These are phyloP conservation scores for Parazoanthus atlanticus DNA, from an alignment of 92 coral and sea anemone species.

Conservation along the genomic window DNA sequence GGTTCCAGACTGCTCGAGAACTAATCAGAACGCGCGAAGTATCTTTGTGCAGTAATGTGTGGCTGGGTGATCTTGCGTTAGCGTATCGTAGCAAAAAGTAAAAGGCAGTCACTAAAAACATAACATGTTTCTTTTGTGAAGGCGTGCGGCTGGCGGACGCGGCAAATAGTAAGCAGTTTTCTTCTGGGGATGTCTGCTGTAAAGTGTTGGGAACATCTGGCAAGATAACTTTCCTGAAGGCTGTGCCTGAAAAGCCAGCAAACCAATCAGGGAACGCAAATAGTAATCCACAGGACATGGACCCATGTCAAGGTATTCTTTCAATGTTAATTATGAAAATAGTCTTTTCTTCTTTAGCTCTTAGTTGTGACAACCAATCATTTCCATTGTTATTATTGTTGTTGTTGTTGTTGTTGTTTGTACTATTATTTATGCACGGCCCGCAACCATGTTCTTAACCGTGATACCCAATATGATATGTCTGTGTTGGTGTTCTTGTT, in stretches of 20 bases:
- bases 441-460: not conserved
- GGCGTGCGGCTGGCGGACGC: conserved; percentile 1
- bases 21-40: no score
- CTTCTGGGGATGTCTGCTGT: not conserved
- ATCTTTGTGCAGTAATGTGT: no score
- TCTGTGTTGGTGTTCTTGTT: no score
- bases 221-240: not conserved
- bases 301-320: not conserved
- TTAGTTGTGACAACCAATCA: not conserved
- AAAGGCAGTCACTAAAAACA: no score
- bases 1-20: no score
- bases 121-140: not conserved
- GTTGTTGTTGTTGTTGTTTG: no score
- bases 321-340: not conserved
- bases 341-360: not conserved
- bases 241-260: not conserved
- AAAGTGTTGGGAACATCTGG: conserved; percentile 6
- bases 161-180: not conserved
- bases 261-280: not conserved
- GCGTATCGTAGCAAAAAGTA: no score
- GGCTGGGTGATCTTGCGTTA: no score
- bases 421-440: no score
- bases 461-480: not conserved
- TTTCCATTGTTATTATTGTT: not conserved
- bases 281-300: not conserved